Evolutionary conservation across 2,113 vertebrate species (phyloP).

Genomic region (Pagrus major): DNA sequence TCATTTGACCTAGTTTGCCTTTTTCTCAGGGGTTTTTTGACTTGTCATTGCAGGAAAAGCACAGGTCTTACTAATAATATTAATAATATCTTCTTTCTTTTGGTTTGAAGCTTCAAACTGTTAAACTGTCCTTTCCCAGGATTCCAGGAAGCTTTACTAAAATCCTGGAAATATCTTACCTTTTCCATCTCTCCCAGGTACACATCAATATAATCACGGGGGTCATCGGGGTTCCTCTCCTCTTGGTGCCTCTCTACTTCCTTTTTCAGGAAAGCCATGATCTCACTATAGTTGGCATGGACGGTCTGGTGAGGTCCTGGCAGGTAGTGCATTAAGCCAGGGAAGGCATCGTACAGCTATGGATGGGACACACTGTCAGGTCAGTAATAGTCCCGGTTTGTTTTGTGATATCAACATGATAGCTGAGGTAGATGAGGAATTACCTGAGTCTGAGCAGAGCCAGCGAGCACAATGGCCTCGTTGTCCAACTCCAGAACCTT

Average conservation of each 20-base stretch:
- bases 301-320: conserved; percentile 88
- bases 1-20: not conserved
- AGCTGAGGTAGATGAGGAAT: not conserved
- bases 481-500: conserved; percentile 85
- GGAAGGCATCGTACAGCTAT: conserved; percentile 85
- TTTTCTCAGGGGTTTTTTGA: too few species aligned
- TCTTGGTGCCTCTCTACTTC: conserved; percentile 83
- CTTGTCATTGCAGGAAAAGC: too few species aligned
- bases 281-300: conserved; percentile 59
- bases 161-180: conserved; percentile 67
- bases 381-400: not conserved
- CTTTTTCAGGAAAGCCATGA: conserved; percentile 76
- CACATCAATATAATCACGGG: conserved; percentile 87
- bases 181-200: conserved; percentile 89
- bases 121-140: too few species aligned
- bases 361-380: not conserved
- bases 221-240: conserved; percentile 83
- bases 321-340: conserved; percentile 81
- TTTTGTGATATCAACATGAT: conserved; percentile 6
- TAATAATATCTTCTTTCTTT: not conserved
- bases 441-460: conserved; percentile 67
- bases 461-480: conserved; percentile 72
- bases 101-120: not conserved
- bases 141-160: not conserved
- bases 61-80: too few species aligned